Base-by-base conservation (phyloP, 1,140 invertebrate genomes). In the Epicauta chinensis region DNA sequence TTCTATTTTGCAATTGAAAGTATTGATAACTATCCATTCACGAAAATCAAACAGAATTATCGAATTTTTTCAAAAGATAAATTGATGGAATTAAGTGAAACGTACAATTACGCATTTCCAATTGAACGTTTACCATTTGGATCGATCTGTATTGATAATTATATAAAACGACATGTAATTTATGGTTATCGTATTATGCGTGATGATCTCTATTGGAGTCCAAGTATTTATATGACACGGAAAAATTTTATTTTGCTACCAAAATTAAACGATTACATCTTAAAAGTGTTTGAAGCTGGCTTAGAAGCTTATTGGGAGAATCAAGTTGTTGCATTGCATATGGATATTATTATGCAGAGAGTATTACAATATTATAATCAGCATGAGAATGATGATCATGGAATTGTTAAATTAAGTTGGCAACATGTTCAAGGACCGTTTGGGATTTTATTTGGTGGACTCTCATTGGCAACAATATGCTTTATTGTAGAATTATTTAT, bases 131-230 rank as follows among this genome's bases (percentile, higher is more conserved):
- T 79, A 50, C 75, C 75, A 39, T 51, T 38, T 37, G 45, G 45
- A 29, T 4, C 11, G 3, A 49, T 30, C 46, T 15, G 10, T 16
- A 72, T 77, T 55, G 76, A 75, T 14, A 73, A 74, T 30, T 79
- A 77, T 51, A 70, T 79, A 45, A 73, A 71, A 1, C 68, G 73
- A 45, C 69, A 77, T 39, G 71, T 70, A 10, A 61, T 74, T 2
- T 51, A 66, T 16, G 61, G 72, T 47, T 68, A 73, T 36, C 71
- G 72, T 23, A 55, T 76, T 23, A 76, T 79, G 73, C 54, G 68
- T 32, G 69, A 77, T 55, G 72, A 78, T 55, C 72, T 78, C 49
- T 78, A 78, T 53, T 78, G 71, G 60, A 76, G 77, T 50, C 68
- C 76, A 40, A 75, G 73, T 59, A 68, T 77, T 15, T 60, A 73